Evolutionary conservation across 2,888 invertebrate genomes (phyloP), one percentile per base, ranked within the genome.

Genomic region (Dyspetes luteomarginatus): DNA sequence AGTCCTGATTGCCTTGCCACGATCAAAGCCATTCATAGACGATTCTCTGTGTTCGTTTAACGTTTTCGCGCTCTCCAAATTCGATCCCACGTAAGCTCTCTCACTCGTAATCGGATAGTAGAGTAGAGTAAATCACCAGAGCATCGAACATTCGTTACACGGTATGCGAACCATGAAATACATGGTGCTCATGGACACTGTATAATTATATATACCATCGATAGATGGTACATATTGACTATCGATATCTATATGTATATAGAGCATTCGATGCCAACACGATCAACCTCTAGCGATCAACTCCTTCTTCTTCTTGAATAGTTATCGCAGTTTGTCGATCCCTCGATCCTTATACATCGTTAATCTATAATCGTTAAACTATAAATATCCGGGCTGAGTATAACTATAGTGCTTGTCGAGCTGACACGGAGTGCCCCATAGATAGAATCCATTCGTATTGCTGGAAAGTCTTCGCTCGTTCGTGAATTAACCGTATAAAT

Each of bases 131-230:
- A 90, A 90, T 90, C 89, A 89, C 88, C 86, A 84, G 89, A 88
- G 89, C 87, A 83, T 87, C 88, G 86, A 89, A 87, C 90, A 89
- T 90, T 90, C 87, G 89, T 90, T 90, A 88, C 87, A 85, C 65
- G 85, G 84, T 81, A 88, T 87, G 86, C 85, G 85, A 85, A 89
- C 87, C 89, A 88, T 90, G 89, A 90, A 89, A 90, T 89, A 87
- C 89, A 83, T 60, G 84, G 79, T 67, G 76, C 74, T 82, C 76
- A 82, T 82, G 56, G 19, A 26, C 45, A 56, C 26, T 19, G 69
- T 76, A 24, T 71, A 50, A 26, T 30, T 75, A 62, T 75, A 50
- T 71, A 71, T 55, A 48, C 26, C 19, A 56, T 68, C 45, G 48
- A 24, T 22, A 52, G 36, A 56, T n/a, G n/a, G n/a, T n/a, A n/a